Evolutionary conservation across 2,797 vertebrate species (phyloP).

Genomic region (Pangasius krempfi): DNA sequence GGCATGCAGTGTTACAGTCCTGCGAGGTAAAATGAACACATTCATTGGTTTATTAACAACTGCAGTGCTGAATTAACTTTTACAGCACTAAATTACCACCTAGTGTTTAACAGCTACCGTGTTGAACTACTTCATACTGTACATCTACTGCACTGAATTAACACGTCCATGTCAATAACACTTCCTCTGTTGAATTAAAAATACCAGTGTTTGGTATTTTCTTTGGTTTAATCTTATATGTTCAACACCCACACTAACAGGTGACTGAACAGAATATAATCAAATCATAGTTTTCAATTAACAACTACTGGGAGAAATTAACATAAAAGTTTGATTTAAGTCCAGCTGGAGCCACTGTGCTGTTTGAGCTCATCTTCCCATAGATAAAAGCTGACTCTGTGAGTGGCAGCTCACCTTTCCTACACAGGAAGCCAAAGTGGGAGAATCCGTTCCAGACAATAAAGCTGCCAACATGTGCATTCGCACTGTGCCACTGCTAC

Average conservation of each 20-base stretch:
- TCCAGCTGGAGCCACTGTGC: background rate
- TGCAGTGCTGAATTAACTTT: background rate
- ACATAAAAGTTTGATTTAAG: background rate
- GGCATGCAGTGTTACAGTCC: background rate
- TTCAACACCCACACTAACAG: background rate
- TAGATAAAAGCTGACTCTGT: constrained; percentile 32
- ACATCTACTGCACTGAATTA: background rate
- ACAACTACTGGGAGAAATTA: background rate
- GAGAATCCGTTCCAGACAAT: constrained; percentile 43
- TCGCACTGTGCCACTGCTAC: constrained; percentile 38
- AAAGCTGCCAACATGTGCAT: constrained; percentile 40
- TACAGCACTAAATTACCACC: background rate
- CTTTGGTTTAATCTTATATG: too few relatives aligned
- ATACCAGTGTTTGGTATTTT: background rate
- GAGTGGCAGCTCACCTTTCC: constrained; percentile 51
- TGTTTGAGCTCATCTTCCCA: constrained; percentile 24
- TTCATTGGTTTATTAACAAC: constrained; percentile 1
- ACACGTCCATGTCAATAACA: background rate
- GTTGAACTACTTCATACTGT: background rate
- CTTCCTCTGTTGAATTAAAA: background rate
- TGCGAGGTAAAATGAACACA: background rate
- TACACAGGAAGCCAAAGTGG: constrained; percentile 33
- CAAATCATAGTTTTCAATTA: background rate
- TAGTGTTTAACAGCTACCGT: background rate
- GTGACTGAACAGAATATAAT: background rate